Conservation (phyloP, 2,888 invertebrate species). For the Zonitis immaculata region DNA sequence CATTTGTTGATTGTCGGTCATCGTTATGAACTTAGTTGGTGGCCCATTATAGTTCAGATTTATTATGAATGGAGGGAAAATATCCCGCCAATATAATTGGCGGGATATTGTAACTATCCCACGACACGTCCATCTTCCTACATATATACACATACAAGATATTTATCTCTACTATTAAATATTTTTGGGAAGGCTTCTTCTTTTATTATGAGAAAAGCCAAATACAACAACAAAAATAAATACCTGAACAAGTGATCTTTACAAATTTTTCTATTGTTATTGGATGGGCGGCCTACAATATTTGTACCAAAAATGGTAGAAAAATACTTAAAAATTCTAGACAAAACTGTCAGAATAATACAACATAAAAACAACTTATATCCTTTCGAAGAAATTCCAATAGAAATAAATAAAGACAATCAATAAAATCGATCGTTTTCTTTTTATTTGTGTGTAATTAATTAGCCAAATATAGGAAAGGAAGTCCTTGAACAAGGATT, state of each 20-base stretch:
- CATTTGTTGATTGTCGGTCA: too few species aligned
- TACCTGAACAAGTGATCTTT: slow-evolving; percentile 3
- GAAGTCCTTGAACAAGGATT: neutral
- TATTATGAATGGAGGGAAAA: slow-evolving; percentile 2
- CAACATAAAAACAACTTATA: neutral
- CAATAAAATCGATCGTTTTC: too few species aligned
- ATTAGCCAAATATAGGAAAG: neutral
- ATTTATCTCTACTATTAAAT: slow-evolving; percentile 1
- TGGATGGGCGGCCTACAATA: neutral
- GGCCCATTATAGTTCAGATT: neutral
- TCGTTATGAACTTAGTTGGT: too few species aligned
- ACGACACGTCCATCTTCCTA: neutral
- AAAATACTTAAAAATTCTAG: neutral
- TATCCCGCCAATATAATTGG: slow-evolving; percentile 4
- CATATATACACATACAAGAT: neutral
- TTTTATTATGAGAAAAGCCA: neutral
- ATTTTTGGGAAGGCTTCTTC: neutral
- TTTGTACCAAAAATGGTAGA: neutral
- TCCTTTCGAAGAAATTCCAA: neutral
- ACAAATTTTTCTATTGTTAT: neutral
- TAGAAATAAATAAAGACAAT: too few species aligned
- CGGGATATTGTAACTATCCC: neutral
- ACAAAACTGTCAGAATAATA: neutral
- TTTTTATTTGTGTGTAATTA: too few species aligned
- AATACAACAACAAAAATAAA: slow-evolving; percentile 1